phyloP scores from a whole-genome alignment of 1,140 invertebrate genomes.

The Liolophura sinensis region DNA sequence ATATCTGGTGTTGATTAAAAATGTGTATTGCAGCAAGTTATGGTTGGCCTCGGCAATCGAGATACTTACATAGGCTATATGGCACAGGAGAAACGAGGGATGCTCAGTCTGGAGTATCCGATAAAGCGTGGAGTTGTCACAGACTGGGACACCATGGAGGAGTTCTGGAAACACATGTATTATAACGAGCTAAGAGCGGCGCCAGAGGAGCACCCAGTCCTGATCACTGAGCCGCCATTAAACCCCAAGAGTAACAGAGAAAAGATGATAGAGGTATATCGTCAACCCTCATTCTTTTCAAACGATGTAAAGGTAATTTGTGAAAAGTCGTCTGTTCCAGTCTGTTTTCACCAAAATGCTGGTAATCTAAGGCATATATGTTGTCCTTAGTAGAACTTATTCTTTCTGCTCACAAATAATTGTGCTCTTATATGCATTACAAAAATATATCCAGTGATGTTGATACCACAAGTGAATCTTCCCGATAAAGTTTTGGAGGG shows the following conservation, averaged over 20 bases:
- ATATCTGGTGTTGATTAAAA: not conserved
- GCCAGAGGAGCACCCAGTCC: conserved; percentile 65
- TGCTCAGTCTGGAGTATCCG: conserved; percentile 62
- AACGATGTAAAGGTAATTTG: too few species aligned
- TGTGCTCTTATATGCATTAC: too few species aligned
- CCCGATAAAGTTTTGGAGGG: too few species aligned
- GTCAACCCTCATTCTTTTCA: too few species aligned
- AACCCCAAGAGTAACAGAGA: conserved; percentile 68
- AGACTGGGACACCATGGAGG: conserved; percentile 80
- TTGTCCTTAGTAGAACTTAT: too few species aligned
- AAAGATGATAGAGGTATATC: conserved; percentile 77
- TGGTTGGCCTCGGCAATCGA: conserved; percentile 51
- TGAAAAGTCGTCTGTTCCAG: too few species aligned
- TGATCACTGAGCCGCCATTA: conserved; percentile 62
- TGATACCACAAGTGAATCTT: too few species aligned
- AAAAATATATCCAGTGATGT: too few species aligned
- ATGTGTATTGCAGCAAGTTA: conserved; percentile 32
- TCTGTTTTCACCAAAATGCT: too few species aligned
- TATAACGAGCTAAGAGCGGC: conserved; percentile 90
- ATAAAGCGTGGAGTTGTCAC: conserved; percentile 65
- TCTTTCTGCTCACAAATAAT: too few species aligned
- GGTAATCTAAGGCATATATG: too few species aligned
- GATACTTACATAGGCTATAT: conserved; percentile 63
- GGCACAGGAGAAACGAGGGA: conserved; percentile 73
- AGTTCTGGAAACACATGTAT: conserved; percentile 81